Evolutionary conservation across 2,888 invertebrate species (phyloP).

Genomic region (Sphinx pinastri): DNA sequence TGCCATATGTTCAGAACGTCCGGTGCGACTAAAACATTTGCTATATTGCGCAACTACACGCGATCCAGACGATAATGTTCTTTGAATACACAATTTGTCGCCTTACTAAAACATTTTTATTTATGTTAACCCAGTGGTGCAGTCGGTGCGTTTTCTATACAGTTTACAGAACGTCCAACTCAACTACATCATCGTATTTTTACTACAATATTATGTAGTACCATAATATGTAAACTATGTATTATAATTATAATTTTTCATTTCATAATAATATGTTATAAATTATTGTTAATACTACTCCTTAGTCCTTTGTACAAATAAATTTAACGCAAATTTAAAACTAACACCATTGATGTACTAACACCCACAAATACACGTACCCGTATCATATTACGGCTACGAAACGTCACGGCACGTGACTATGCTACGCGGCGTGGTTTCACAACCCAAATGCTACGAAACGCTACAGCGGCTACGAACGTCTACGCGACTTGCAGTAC

Average conservation of each 20-base stretch:
- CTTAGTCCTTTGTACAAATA: too few relatives aligned
- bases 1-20: background rate
- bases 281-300: too few relatives aligned
- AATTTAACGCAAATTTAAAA: background rate
- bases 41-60: background rate
- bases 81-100: conserved; percentile 6
- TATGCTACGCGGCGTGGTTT: conserved; percentile 12
- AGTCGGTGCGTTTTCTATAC: background rate
- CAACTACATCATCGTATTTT: too few relatives aligned
- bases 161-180: background rate
- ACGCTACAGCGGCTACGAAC: conserved; percentile 14
- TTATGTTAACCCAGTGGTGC: background rate
- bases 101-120: background rate
- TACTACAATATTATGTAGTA: too few relatives aligned
- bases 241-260: too few relatives aligned
- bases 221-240: too few relatives aligned
- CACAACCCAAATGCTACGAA: conserved; percentile 21
- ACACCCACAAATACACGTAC: background rate
- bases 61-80: background rate
- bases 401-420: conserved; percentile 15
- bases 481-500: conserved; percentile 12
- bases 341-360: too few relatives aligned
- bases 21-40: background rate
- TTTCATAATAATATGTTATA: too few relatives aligned
- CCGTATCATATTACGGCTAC: conserved; percentile 7